Conservation (phyloP, 2,888 invertebrate species). For the Stenurella melanura region DNA sequence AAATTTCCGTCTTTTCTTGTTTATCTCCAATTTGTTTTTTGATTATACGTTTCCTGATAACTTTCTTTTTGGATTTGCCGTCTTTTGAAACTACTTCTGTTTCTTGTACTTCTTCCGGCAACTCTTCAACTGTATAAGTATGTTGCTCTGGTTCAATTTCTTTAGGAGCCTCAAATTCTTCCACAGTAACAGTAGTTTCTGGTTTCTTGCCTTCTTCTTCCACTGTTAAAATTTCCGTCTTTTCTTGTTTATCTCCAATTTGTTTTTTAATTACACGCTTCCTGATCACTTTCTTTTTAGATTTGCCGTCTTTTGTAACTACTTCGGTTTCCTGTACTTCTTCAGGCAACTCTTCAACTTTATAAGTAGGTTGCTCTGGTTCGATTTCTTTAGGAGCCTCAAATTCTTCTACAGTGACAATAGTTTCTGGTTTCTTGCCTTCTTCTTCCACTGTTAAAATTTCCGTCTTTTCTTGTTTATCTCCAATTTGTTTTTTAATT, state of each 20-base stretch:
- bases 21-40: slow-evolving; percentile 69
- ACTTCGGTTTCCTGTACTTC: slow-evolving; percentile 60
- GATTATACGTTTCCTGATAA: slow-evolving; percentile 69
- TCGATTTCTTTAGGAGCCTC: slow-evolving; percentile 49
- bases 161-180: slow-evolving; percentile 59
- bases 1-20: slow-evolving; percentile 67
- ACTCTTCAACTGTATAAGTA: slow-evolving; percentile 66
- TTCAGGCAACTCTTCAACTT: slow-evolving; percentile 63
- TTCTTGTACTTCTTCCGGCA: slow-evolving; percentile 60
- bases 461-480: slow-evolving; percentile 72
- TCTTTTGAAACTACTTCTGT: slow-evolving; percentile 61
- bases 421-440: slow-evolving; percentile 70
- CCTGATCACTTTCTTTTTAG: slow-evolving; percentile 56
- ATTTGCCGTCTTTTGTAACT: slow-evolving; percentile 54
- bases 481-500: slow-evolving; percentile 71
- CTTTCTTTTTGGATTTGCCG: slow-evolving; percentile 53
- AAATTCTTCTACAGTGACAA: slow-evolving; percentile 64
- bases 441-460: slow-evolving; percentile 73
- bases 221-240: slow-evolving; percentile 72
- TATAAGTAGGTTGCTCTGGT: slow-evolving; percentile 48
- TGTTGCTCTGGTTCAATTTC: slow-evolving; percentile 70
- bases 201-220: slow-evolving; percentile 66
- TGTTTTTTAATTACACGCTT: slow-evolving; percentile 72
- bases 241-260: slow-evolving; percentile 68
- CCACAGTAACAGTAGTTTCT: slow-evolving; percentile 62